Percentiles rank a stretch among this genome's conserved stretches.
Conservation (phyloP, 2,888 invertebrate species). For the Therioaphis trifolii region DNA sequence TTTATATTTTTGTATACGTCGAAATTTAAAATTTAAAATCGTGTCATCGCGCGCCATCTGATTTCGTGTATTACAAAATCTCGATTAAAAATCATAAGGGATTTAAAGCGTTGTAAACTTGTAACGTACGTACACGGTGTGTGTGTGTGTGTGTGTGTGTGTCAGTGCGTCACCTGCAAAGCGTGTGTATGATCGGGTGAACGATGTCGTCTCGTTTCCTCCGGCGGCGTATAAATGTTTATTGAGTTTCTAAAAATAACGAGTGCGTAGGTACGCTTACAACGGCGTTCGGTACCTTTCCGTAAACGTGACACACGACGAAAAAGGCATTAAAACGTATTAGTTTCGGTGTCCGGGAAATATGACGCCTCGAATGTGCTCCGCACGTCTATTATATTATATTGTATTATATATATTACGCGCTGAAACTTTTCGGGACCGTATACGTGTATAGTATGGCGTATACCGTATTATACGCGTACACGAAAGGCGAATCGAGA, state of each 20-base stretch:
- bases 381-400: conserved; percentile 9
- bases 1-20: no score
- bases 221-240: not conserved
- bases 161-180: no score
- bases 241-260: not conserved
- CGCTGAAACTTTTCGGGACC: conserved; percentile 13
- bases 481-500: not conserved
- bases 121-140: no score
- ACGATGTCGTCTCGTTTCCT: no score
- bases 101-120: no score
- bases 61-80: no score
- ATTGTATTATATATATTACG: not conserved
- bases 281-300: not conserved
- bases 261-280: not conserved
- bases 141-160: no score
- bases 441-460: not conserved
- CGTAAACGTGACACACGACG: not conserved
- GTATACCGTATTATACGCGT: not conserved
- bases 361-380: not conserved
- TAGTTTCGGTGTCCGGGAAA: not conserved
- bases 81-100: no score
- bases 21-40: no score
- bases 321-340: conserved; percentile 10
- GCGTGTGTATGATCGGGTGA: no score
- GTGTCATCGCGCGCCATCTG: no score